phyloP scores from a whole-genome alignment of 2,797 vertebrate genomes.

The Coranthus polyacanthus region DNA sequence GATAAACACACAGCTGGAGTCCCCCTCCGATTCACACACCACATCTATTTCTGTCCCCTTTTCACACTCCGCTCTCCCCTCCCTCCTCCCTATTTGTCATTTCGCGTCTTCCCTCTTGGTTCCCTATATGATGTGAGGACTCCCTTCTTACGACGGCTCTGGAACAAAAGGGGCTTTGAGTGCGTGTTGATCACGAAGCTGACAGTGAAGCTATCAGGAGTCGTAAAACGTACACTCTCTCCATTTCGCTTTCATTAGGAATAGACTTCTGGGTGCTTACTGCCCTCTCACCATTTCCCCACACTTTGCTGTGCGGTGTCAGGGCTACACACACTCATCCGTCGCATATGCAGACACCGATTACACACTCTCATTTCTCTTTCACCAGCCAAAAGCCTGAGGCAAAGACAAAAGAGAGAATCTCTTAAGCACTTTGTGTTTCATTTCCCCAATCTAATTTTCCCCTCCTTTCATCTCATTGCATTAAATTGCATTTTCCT shows the following conservation, averaged over 20 bases:
- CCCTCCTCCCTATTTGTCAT: slow-evolving; percentile 16
- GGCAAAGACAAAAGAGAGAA: slow-evolving; percentile 44
- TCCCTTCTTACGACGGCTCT: slow-evolving; percentile 11
- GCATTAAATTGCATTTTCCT: slow-evolving; percentile 1
- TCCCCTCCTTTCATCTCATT: background rate
- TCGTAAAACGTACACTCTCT: slow-evolving; percentile 1
- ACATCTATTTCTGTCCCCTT: slow-evolving; percentile 26
- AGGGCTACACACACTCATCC: slow-evolving; percentile 8
- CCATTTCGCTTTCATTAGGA: background rate
- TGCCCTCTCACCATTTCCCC: background rate
- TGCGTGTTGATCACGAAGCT: slow-evolving; percentile 8
- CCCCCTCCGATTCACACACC: slow-evolving; percentile 1
- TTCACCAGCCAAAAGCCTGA: slow-evolving; percentile 19
- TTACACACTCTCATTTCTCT: slow-evolving; percentile 28
- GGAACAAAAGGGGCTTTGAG: slow-evolving; percentile 24
- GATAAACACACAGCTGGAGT: slow-evolving; percentile 68
- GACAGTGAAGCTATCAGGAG: slow-evolving; percentile 9
- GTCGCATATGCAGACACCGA: slow-evolving; percentile 14
- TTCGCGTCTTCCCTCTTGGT: slow-evolving; percentile 11
- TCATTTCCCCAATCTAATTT: slow-evolving; percentile 13
- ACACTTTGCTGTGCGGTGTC: slow-evolving; percentile 22
- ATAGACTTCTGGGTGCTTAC: background rate
- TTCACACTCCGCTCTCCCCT: background rate
- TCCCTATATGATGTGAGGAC: slow-evolving; percentile 9
- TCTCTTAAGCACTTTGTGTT: slow-evolving; percentile 18